phyloP scores from a whole-genome alignment of 2,797 vertebrate species.

The Manis javanica region DNA sequence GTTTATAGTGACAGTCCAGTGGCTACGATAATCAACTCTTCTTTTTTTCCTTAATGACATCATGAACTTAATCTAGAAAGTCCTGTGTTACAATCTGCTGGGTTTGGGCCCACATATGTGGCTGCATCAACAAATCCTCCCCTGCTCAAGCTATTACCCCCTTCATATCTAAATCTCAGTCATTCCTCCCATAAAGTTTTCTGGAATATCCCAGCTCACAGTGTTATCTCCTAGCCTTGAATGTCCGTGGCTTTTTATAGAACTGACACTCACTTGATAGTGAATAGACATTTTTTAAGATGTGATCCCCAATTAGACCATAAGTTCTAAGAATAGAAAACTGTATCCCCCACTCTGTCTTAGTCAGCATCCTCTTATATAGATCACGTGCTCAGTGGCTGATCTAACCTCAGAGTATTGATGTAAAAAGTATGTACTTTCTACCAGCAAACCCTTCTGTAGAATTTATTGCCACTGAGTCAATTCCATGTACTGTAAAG shows the following conservation, averaged over 20 bases:
- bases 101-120: background rate
- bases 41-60: background rate
- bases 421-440: background rate
- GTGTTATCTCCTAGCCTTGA: background rate
- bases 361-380: background rate
- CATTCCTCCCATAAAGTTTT: background rate
- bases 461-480: background rate
- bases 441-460: background rate
- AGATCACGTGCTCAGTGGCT: background rate
- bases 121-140: background rate
- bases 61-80: background rate
- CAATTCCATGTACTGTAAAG: background rate
- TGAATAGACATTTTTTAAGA: background rate
- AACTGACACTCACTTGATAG: background rate
- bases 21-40: background rate
- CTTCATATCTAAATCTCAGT: background rate
- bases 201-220: background rate
- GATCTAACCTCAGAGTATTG: background rate
- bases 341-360: background rate
- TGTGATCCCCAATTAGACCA: background rate
- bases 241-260: background rate
- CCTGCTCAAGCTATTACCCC: background rate
- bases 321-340: background rate
- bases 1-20: slow-evolving; percentile 4
- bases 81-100: background rate